These are phyloP conservation scores for Crotalus helleri DNA, from an alignment of 2,113 vertebrate species.

Conservation along the genomic window DNA sequence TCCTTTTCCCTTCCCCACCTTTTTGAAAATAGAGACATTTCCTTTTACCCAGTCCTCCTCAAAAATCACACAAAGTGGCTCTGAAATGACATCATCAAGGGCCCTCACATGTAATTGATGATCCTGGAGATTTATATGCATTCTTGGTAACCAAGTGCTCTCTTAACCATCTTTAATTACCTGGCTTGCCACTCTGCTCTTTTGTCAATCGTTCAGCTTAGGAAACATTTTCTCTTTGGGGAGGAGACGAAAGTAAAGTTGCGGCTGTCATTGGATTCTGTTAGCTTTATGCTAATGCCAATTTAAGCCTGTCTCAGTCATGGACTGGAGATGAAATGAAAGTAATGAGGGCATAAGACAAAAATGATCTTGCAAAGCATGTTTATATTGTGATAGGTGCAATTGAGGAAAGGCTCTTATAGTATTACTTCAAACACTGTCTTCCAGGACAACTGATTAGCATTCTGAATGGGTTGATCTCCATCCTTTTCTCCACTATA, in stretches of 20 bases:
- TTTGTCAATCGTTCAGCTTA: background rate
- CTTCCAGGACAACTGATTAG: conserved; percentile 9
- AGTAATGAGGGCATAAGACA: background rate
- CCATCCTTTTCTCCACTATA: background rate
- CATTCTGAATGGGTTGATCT: background rate
- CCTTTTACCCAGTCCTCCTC: background rate
- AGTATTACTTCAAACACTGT: background rate
- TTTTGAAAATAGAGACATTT: background rate
- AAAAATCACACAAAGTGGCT: background rate
- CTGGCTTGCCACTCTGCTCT: background rate
- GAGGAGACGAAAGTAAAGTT: background rate
- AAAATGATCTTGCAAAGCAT: background rate
- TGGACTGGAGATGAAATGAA: background rate
- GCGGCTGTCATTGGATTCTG: background rate
- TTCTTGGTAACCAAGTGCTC: background rate
- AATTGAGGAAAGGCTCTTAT: background rate
- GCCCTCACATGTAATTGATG: background rate
- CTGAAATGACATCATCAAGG: background rate
- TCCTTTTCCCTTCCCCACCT: background rate
- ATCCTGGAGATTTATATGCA: background rate
- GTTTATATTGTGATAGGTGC: background rate
- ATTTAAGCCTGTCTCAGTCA: background rate
- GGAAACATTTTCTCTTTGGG: background rate
- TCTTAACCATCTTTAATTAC: background rate
- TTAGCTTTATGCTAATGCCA: background rate